These are phyloP conservation scores for Luehdorfia chinensis DNA, from an alignment of 1,140 invertebrate genomes.

Conservation along the genomic window DNA sequence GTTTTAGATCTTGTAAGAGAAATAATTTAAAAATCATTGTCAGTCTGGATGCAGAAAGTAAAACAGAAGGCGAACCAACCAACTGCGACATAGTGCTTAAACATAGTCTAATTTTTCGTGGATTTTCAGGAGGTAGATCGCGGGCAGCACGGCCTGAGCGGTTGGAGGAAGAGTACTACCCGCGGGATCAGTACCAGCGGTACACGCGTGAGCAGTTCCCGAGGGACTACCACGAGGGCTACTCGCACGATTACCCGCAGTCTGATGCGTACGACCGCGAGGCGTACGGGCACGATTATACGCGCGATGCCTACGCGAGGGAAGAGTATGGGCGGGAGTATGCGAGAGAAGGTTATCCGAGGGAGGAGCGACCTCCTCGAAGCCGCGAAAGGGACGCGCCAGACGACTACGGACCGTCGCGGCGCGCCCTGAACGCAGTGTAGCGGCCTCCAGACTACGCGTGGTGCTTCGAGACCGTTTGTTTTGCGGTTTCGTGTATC, in stretches of 20 bases:
- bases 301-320: slow-evolving; percentile 37
- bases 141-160: slow-evolving; percentile 58
- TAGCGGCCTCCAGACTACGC: slow-evolving; percentile 32
- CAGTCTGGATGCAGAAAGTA: too few species aligned
- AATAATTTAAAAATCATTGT: too few species aligned
- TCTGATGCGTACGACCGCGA: slow-evolving; percentile 45
- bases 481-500: slow-evolving; percentile 30
- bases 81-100: too few species aligned
- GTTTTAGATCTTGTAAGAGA: too few species aligned
- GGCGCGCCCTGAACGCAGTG: slow-evolving; percentile 70
- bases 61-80: too few species aligned
- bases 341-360: slow-evolving; percentile 39
- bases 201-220: slow-evolving; percentile 56
- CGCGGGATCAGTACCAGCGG: slow-evolving; percentile 58
- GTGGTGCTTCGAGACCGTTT: slow-evolving; percentile 12
- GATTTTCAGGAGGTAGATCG: slow-evolving; percentile 52
- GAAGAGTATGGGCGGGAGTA: slow-evolving; percentile 44
- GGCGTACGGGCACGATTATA: slow-evolving; percentile 58
- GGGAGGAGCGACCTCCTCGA: slow-evolving; percentile 36
- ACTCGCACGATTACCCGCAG: slow-evolving; percentile 41
- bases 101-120: too few species aligned
- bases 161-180: slow-evolving; percentile 72
- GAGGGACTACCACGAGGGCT: slow-evolving; percentile 52
- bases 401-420: slow-evolving; percentile 68
- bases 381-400: slow-evolving; percentile 50